Base-by-base conservation (phyloP, 2,113 vertebrate species). In the Pavo muticus region DNA sequence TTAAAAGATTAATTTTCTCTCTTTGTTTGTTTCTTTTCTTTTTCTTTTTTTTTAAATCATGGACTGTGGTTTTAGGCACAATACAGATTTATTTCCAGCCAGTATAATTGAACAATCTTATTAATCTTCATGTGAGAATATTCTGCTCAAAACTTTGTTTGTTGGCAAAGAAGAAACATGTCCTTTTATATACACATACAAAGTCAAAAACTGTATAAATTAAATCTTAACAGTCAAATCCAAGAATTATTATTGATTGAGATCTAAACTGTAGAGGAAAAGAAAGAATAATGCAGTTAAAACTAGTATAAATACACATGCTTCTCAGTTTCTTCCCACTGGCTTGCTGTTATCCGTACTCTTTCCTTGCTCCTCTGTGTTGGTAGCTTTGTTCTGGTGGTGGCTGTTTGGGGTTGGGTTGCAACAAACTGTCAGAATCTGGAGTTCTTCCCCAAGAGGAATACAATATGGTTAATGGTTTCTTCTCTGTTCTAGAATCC, bases 1-100 rank as follows among this genome's bases (percentile, higher is more conserved):
- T 80, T 76, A 73, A 60, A 88, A 80, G 7, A 44, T 79, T 73
- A 57, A 32, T 79, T 88, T 68, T 90, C 29, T 79, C 72, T 69
- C 48, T 61, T 57, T 45, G 6, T 78, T 78, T 84, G 1, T 20
- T 54, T 93, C 15, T 17, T 0, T 9, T 52, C 73, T 63, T 23
- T 59, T 93, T 91, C 14, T 0, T 12, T 52, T 73, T 71, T 59
- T 65, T 18, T 1, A 52, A 72, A 75, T 61, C 12, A 17, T 67
- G 4, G 6, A 13, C 39, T 67, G 48, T 59, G 63, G 2, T 44
- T 84, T 76, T 65, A 30, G 18, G 11, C 4, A 47, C 6, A 79
- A 83, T 25, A 57, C 14, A 54, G 24, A 10, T 80, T 94, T 90
- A 1, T 57, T 83, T 88, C 8, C 35, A 79, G 37, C 0, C 45